A percentile compares a stretch with the other conserved stretches of the same genome.
These are phyloP conservation scores for Heliconius ethilla DNA, from an alignment of 2,888 invertebrate species.

Conservation along the genomic window DNA sequence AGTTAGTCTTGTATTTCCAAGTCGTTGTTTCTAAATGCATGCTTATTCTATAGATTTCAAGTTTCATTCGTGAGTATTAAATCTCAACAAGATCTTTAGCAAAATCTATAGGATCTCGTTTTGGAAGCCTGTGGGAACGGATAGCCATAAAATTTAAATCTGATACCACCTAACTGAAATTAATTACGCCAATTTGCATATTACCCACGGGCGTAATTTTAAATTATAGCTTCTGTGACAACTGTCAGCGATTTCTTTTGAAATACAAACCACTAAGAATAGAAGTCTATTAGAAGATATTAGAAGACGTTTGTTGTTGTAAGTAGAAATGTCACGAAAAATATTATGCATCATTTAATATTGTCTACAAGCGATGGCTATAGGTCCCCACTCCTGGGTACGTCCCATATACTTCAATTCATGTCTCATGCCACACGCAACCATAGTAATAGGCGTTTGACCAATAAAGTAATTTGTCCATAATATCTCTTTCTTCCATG, in stretches of 20 bases:
- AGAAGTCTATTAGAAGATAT: background rate
- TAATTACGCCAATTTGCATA: constrained; percentile 33
- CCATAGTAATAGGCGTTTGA: background rate
- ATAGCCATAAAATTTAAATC: constrained; percentile 61
- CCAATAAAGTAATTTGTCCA: constrained; percentile 2
- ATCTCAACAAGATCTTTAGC: constrained; percentile 64
- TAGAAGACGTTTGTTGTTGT: background rate
- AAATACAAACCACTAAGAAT: background rate
- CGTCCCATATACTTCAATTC: too few relatives aligned
- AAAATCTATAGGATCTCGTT: constrained; percentile 57
- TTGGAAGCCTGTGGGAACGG: constrained; percentile 57
- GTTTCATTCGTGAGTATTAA: constrained; percentile 66
- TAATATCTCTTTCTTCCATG: background rate
- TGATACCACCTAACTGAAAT: constrained; percentile 32
- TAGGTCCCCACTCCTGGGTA: too few relatives aligned
- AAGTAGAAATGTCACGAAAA: too few relatives aligned
- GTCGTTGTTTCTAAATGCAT: constrained; percentile 37
- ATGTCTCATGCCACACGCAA: background rate
- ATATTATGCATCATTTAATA: too few relatives aligned
- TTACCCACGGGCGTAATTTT: constrained; percentile 18
- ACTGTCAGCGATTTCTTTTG: background rate
- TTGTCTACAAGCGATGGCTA: too few relatives aligned
- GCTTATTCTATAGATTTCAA: constrained; percentile 31
- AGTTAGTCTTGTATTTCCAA: constrained; percentile 36
- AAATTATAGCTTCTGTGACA: constrained; percentile 10